Evolutionary conservation across 2,888 invertebrate species (phyloP).

Genomic region (Campaea margaritaria): DNA sequence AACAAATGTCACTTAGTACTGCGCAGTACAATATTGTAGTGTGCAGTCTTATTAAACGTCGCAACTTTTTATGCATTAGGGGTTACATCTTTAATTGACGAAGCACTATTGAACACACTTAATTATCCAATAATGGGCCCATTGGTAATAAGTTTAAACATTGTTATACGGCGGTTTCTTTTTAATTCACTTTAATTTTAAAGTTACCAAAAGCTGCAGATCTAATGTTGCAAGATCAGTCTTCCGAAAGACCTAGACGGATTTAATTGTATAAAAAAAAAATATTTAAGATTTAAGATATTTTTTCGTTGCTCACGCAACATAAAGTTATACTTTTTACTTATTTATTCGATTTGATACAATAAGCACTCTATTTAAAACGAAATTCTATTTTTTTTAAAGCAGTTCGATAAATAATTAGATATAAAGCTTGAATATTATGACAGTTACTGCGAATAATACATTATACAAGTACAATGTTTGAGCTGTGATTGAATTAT

Average conservation of each 20-base stretch:
- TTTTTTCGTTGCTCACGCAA: constrained; percentile 6
- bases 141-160: no score
- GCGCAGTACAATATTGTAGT: no score
- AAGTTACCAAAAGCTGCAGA: constrained; percentile 15
- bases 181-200: not conserved
- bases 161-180: not conserved
- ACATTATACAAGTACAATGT: no score
- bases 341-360: constrained; percentile 2
- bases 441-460: no score
- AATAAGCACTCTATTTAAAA: not conserved
- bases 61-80: no score
- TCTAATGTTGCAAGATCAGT: constrained; percentile 16
- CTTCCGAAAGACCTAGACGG: constrained; percentile 4
- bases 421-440: not conserved
- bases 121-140: no score
- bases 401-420: not conserved
- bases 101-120: no score
- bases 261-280: constrained; percentile 9
- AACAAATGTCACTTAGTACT: no score
- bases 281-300: constrained; percentile 7
- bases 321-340: not conserved
- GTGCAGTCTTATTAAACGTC: no score
- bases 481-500: no score
- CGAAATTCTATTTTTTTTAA: not conserved
- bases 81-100: no score